phyloP scores from a whole-genome alignment of 53 echinoderm and acorn worm species.

The Hippasteria phrygiana region DNA sequence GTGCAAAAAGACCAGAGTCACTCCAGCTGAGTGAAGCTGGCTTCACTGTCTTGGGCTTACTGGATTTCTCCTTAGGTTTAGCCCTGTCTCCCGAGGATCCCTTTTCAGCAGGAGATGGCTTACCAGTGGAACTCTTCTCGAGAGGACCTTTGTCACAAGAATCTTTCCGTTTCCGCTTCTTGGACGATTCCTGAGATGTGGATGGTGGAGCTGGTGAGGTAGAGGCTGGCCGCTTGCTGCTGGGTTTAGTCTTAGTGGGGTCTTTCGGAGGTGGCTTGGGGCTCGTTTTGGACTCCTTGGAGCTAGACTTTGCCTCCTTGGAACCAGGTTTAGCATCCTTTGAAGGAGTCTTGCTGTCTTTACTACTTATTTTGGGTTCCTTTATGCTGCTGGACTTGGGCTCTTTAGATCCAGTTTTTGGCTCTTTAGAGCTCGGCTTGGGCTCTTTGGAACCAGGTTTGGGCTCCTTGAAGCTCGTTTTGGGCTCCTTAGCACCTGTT shows the following conservation, averaged over 20 bases:
- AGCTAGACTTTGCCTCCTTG: conserved; percentile 77
- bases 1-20: conserved; percentile 77
- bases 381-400: conserved; percentile 61
- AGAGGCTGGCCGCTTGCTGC: conserved; percentile 61
- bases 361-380: conserved; percentile 66
- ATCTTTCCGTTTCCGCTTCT: conserved; percentile 89
- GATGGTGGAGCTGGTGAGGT: conserved; percentile 64
- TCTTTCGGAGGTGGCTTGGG: conserved; percentile 58
- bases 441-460: conserved; percentile 78
- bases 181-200: conserved; percentile 70
- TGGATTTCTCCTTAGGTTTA: conserved; percentile 67
- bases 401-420: conserved; percentile 63
- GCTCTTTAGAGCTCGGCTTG: conserved; percentile 74
- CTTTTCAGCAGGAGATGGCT: conserved; percentile 62
- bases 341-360: conserved; percentile 66
- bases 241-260: conserved; percentile 55
- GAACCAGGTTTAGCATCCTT: conserved; percentile 72
- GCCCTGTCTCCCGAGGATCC: conserved; percentile 60
- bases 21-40: conserved; percentile 29
- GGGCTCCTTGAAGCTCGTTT: conserved; percentile 66
- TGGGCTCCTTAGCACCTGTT: conserved; percentile 71
- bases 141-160: conserved; percentile 47
- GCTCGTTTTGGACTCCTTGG: conserved; percentile 75
- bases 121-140: conserved; percentile 41
- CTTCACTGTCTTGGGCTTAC: conserved; percentile 57